A percentile compares a stretch with the other conserved stretches of the same genome.
Evolutionary conservation across 2,113 vertebrate genomes (phyloP).

Genomic region (Argyrosomus japonicus): DNA sequence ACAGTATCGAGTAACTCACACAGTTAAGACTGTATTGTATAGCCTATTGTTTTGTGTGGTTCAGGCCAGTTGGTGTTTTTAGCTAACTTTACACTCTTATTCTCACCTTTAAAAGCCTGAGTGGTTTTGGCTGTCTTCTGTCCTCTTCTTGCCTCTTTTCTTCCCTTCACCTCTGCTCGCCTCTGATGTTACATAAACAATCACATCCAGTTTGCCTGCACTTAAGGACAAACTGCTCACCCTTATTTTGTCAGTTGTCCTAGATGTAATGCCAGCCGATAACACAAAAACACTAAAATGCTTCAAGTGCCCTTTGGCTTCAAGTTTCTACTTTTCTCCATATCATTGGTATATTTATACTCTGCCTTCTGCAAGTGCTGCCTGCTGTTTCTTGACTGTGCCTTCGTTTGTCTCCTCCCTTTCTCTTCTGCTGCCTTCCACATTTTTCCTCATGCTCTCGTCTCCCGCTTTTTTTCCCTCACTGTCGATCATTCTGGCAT

Average conservation of each 20-base stretch:
- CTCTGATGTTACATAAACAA: slow-evolving; percentile 40
- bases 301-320: slow-evolving; percentile 48
- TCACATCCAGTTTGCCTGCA: slow-evolving; percentile 7
- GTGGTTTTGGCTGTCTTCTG: background rate
- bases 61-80: background rate
- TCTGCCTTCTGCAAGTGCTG: slow-evolving; percentile 29
- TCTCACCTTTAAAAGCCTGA: background rate
- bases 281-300: slow-evolving; percentile 21
- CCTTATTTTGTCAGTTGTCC: slow-evolving; percentile 18
- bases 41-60: background rate
- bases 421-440: background rate
- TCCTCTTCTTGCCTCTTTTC: background rate
- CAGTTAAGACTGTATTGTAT: background rate
- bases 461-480: background rate
- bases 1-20: background rate
- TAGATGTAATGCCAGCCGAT: slow-evolving; percentile 9
- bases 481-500: slow-evolving; percentile 15
- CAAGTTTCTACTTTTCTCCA: background rate
- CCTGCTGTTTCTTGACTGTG: slow-evolving; percentile 29
- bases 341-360: slow-evolving; percentile 48
- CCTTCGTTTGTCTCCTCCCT: background rate
- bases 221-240: slow-evolving; percentile 25
- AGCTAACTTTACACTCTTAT: background rate
- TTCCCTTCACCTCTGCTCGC: background rate
- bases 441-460: background rate